phyloP scores from a whole-genome alignment of 1,140 invertebrate genomes.

The Zaprionus ornatus region DNA sequence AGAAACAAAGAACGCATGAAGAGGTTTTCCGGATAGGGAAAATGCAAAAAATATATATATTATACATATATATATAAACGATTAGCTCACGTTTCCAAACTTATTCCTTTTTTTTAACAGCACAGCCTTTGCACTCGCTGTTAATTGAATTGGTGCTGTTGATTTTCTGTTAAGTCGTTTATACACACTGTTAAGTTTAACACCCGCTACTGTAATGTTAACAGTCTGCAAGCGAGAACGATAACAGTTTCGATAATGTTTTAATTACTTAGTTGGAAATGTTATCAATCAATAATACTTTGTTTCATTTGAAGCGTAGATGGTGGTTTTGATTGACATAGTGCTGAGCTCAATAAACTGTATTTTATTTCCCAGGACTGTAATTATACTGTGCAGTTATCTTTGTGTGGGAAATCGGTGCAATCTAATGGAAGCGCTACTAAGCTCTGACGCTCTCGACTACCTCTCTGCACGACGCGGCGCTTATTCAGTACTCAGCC shows the following conservation, averaged over 20 bases:
- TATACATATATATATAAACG: background rate
- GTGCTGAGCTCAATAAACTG: background rate
- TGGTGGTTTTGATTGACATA: background rate
- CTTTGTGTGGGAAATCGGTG: background rate
- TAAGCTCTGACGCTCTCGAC: background rate
- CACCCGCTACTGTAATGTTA: background rate
- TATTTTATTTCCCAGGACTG: background rate
- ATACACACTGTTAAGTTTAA: background rate
- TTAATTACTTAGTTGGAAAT: background rate
- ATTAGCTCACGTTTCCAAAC: background rate
- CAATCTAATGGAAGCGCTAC: background rate
- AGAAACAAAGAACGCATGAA: background rate
- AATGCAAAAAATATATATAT: background rate
- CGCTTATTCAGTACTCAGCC: slow-evolving; percentile 21
- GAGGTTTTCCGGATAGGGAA: background rate
- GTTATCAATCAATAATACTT: background rate
- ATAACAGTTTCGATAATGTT: background rate
- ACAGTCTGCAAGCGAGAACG: background rate
- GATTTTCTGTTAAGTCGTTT: no score
- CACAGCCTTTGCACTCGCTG: background rate
- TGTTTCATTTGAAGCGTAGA: background rate
- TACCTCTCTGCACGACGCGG: background rate
- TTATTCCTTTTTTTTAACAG: background rate
- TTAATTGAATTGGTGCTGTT: background rate
- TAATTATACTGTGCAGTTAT: background rate